Base-by-base conservation (phyloP, 2,797 vertebrate species). In the Catharus ustulatus region DNA sequence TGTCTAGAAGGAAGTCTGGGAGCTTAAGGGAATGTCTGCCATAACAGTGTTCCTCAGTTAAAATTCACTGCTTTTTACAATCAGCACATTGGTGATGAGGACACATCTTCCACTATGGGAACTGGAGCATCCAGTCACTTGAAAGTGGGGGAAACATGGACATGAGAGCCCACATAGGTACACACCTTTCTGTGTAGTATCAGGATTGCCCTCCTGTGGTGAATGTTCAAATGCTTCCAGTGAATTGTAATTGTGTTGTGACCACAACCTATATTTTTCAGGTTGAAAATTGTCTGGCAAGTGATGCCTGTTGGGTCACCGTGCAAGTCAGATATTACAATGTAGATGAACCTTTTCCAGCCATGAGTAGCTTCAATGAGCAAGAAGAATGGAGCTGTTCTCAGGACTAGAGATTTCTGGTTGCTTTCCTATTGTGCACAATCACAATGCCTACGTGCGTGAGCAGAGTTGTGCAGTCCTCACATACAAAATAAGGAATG, bases 161-260 rank as follows among this genome's bases (percentile, higher is more conserved):
- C 19, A 1, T 3, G 6, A 63, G 8, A 67, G 14, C 15, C 8
- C 30, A 15, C 5, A 4, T 3, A 61, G 66, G 24, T 32, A 9
- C 16, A 15, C 34, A 23, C 42, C 45, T 63, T 83, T n/a, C 20
- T 89, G 26, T 59, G 29, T 64, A 1, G 3, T 43, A 14, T 38
- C 9, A 52, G 83, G n/a, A 29, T 90, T 80, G 54, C 64, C 80
- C 64, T 83, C 85, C 83, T 89, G 69, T 86, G 79, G 72, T 78
- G 66, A 81, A 43, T 12, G 21, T 45, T 75, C 54, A 84, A 52
- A 81, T 3, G 2, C 36, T 55, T 54, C 23, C 5, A 9, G 9
- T 20, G 24, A 15, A 5, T 78, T 77, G 7, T 6, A 61, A 62
- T 19, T 64, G 9, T 10, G 1, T 15, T 42, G n/a, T 59, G 22